Base-by-base conservation (phyloP, 2,888 invertebrate species). In the Patella ulyssiponensis region DNA sequence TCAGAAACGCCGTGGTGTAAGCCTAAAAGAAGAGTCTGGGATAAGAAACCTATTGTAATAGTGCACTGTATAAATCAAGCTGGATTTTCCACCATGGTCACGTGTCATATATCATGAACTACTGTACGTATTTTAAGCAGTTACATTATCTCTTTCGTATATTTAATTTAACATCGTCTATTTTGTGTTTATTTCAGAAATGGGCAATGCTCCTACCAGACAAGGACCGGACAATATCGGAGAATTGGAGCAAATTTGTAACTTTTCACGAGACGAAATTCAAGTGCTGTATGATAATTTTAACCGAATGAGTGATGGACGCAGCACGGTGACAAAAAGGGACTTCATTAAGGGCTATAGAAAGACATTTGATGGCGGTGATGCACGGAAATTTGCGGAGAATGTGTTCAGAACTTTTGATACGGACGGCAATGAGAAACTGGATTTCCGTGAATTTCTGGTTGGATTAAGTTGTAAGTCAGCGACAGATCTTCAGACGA, bases 311-410 rank as follows among this genome's bases (percentile, higher is more conserved):
- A 64, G 64, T 64, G 64, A 23, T 23, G 64, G 64, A 11, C 20
- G 64, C 20, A 64, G 64, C 23, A 64, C 64, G 1, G 64, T 64
- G 64, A 23, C 64, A 3, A 64, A 23, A 20, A 11, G 64, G 12
- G 64, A 98, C 92, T 98, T 98, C 92, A 98, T 98, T 92, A 98
- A 98, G 93, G 98, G 98, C 92, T 98, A 98, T 92, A 97, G 97
- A 82, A 98, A 98, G 92, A 98, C 98, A 93, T 98, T 98, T 91
- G 98, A 98, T 1, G 98, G 98, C 90, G 98, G 98, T 71, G 86
- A 89, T 75, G 88, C 89, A 96, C 98, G 92, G 96, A 98, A 95
- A 95, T 98, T 98, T 93, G 98, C 98, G 88, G 98, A 98, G 92
- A 98, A 98, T 92, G 98, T 98, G 86, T 98, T 98, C 93, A 90